phyloP scores from a whole-genome alignment of 2,113 vertebrate species.

The Poeciliopsis prolifica region DNA sequence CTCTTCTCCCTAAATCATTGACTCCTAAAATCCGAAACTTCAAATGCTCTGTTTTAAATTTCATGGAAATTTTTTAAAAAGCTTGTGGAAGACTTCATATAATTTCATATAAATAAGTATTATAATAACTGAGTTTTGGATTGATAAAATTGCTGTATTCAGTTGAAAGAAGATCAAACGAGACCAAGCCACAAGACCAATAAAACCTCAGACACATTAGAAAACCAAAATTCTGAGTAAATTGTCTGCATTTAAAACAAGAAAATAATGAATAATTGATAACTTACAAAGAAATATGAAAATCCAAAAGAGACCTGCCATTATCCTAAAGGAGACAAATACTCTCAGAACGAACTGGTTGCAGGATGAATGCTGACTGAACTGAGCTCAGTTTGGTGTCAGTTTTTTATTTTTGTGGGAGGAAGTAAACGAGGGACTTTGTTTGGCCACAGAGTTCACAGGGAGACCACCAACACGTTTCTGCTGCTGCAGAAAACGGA shows the following conservation, averaged over 20 bases:
- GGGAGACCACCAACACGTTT: constrained; percentile 7
- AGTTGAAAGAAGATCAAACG: too few species aligned
- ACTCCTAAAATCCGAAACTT: too few species aligned
- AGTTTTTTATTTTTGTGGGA: not conserved
- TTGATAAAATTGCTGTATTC: too few species aligned
- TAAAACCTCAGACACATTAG: too few species aligned
- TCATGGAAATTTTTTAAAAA: too few species aligned
- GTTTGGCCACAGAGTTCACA: not conserved
- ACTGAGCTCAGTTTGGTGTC: not conserved
- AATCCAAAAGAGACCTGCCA: constrained; percentile 29
- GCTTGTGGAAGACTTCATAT: too few species aligned
- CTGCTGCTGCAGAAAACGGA: not conserved
- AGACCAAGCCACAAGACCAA: too few species aligned
- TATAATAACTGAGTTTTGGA: too few species aligned
- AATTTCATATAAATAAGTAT: too few species aligned
- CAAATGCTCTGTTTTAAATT: too few species aligned
- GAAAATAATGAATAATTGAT: not conserved
- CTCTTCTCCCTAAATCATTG: too few species aligned
- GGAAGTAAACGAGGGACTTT: not conserved
- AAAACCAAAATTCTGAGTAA: too few species aligned
- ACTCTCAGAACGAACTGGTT: not conserved
- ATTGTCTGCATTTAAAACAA: not conserved
- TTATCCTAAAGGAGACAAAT: not conserved
- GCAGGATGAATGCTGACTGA: not conserved
- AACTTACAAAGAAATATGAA: constrained; percentile 48